A percentile compares a stretch with the other conserved stretches of the same genome.
phyloP scores from a whole-genome alignment of 2,797 vertebrate genomes.

The Peromyscus eremicus region DNA sequence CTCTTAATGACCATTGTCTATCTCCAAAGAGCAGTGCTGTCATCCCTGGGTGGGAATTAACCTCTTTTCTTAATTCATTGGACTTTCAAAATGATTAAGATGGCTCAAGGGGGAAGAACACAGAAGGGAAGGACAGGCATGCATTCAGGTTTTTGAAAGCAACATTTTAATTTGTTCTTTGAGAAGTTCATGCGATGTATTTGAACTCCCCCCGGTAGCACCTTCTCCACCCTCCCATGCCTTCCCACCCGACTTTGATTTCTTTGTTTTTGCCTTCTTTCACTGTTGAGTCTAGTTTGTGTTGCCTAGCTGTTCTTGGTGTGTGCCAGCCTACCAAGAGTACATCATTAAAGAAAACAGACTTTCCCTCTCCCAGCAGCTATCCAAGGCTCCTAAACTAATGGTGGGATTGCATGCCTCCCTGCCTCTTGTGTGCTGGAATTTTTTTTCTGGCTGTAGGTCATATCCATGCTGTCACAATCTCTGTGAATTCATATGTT shows the following conservation, averaged over 20 bases:
- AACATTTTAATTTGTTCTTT: not conserved
- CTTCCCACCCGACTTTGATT: not conserved
- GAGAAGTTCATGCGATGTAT: not conserved
- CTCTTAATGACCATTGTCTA: constrained; percentile 34
- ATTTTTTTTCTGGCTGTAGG: not conserved
- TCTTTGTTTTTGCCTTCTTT: not conserved
- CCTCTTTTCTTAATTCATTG: constrained; percentile 46
- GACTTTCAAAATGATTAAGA: constrained; percentile 67
- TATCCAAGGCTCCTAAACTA: not conserved
- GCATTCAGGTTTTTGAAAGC: not conserved
- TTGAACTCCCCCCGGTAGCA: not conserved
- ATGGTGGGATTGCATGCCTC: not conserved
- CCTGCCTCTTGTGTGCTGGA: not conserved
- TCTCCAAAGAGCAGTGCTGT: constrained; percentile 13
- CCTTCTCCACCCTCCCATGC: not conserved
- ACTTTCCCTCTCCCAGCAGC: not conserved
- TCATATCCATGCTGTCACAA: not conserved
- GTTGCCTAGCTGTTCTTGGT: not conserved
- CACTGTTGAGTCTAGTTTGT: not conserved
- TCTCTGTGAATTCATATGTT: not conserved
- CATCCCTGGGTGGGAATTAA: constrained; percentile 26
- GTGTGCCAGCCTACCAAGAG: not conserved
- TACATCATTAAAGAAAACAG: not conserved
- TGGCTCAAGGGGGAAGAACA: not conserved
- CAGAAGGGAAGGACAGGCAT: constrained; percentile 50